Evolutionary conservation across 1,140 invertebrate species (phyloP), one percentile per base, ranked within the genome.

Genomic region (Zaprionus camerounensis): DNA sequence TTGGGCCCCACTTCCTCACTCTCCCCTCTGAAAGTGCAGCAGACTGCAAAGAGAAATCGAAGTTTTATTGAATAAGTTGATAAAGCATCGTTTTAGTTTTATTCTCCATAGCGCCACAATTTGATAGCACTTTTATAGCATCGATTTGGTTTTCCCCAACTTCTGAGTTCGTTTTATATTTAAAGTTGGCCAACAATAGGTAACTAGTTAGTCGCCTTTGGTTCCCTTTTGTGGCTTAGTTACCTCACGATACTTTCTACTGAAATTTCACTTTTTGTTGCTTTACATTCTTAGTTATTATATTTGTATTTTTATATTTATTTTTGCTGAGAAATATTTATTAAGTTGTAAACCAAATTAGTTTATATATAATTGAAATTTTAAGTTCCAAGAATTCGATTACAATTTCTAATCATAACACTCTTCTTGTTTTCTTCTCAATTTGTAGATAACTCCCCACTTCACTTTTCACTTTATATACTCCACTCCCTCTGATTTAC

Each of bases 31-130:
- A 3, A 55, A 31, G 13, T 46, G 13, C 38, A 49, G 26, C 11
- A 53, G 58, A 64, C 56, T 26, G 44, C 63, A 68, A 72, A 72
- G 53, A 53, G 55, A 64, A 90, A 80, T 85, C 71, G 75, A 88
- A 81, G 75, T 81, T 76, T 81, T 90, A 81, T 88, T 81, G 75
- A 88, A 84, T 84, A 90, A 90, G 71, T 76, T 79, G 66, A 79
- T 83, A 71, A 69, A 73, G 67, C 59, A 68, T 61, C 62, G 55
- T 41, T 28, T 38, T 59, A 3, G 44, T 59, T 70, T 70, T 63
- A 57, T 70, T 57, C 62, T 63, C 53, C 36, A 34, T 38, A 41
- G 15, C 20, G 22, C 63, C n/a, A 36, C 67, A 72, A 62, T 62
- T 77, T 41, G 44, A 68, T 67, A 17, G 71, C 26, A 41, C 31